Base-by-base conservation (phyloP, 1,140 invertebrate species). In the Drosophila nebulosa region DNA sequence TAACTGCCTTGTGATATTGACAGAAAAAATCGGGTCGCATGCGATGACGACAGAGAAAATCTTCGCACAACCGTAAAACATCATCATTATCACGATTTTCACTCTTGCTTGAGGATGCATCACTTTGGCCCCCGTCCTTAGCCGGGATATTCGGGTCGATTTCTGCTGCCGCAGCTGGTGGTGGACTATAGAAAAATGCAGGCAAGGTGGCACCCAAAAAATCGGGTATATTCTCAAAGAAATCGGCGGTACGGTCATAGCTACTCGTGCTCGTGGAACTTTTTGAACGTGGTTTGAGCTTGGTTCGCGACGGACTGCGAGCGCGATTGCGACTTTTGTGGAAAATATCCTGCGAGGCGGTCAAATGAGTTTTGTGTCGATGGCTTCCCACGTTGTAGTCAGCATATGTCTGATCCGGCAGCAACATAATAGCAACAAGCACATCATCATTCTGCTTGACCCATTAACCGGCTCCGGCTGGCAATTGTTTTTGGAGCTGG, bases 11-110 rank as follows among this genome's bases (percentile, higher is more conserved):
- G 55, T 90, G 91, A 70, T 91, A 93, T 65, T 92, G 92, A 78
- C 94, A 95, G 80, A 95, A 94, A 74, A 95, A 94, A 59, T 95
- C 94, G 0, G 94, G 94, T 42, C 93, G 92, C 85, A 95, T 95
- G 63, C 93, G 92, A 88, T 95, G 91, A n/a, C 92, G 92, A 61
- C 93, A 92, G 4, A 95, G 92, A 79, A 94, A 94, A 64, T 94
- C 93, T 78, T 94, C 94, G 77, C 93, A 95, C 64, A 93, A 92
- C n/a, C 92, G 92, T 63, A 94, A 89, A 32, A 93, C 92, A 30
- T 93, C 92, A 14, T 66, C 55, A 4, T 75, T 59, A 50, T 67
- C 70, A 58, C 78, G 73, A 18, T 74, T 64, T 9, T 78, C 81
- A 53, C 69, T 78, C n/a, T 60, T 65, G 32, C 50, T 76, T n/a